Percentiles rank a stretch among this genome's conserved stretches.
These are phyloP conservation scores for Nemapogon koenigi DNA, from an alignment of 2,888 invertebrate species.

Conservation along the genomic window DNA sequence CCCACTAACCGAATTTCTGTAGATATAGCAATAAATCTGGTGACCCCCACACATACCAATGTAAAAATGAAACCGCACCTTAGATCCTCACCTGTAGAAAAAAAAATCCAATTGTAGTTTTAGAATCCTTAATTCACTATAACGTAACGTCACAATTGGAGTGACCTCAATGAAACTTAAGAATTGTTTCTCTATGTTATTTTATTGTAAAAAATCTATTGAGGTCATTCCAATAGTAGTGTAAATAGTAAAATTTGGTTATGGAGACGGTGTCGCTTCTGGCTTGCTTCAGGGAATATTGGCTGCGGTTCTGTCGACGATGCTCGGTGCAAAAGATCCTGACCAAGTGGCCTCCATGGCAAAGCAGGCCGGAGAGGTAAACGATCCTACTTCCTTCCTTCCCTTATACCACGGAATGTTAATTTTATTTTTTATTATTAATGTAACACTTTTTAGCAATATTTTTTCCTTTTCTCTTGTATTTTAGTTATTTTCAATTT, in stretches of 20 bases:
- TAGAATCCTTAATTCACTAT: slow-evolving; percentile 40
- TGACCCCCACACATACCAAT: slow-evolving; percentile 15
- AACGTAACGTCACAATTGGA: slow-evolving; percentile 38
- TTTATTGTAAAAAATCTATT: slow-evolving; percentile 20
- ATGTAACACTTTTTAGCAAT: no score
- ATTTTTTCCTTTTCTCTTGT: no score
- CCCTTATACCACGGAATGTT: slow-evolving; percentile 23
- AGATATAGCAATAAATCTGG: no score
- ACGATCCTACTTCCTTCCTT: slow-evolving; percentile 56
- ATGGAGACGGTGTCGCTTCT: slow-evolving; percentile 63
- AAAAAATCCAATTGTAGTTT: slow-evolving; percentile 30
- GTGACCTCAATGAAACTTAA: slow-evolving; percentile 33
- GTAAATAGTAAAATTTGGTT: slow-evolving; percentile 60
- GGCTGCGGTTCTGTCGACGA: slow-evolving; percentile 88
- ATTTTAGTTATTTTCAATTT: no score
- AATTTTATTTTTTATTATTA: no score
- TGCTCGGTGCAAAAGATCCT: slow-evolving; percentile 91
- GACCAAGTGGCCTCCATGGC: slow-evolving; percentile 93
- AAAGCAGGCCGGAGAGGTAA: slow-evolving; percentile 95
- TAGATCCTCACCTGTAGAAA: slow-evolving; percentile 44
- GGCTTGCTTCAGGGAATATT: slow-evolving; percentile 85
- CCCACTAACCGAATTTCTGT: no score
- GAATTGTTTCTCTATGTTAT: background rate
- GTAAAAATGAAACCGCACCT: slow-evolving; percentile 40
- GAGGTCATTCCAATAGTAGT: slow-evolving; percentile 32